phyloP scores from a whole-genome alignment of 2,113 vertebrate genomes.

The Peucedramus taeniatus region DNA sequence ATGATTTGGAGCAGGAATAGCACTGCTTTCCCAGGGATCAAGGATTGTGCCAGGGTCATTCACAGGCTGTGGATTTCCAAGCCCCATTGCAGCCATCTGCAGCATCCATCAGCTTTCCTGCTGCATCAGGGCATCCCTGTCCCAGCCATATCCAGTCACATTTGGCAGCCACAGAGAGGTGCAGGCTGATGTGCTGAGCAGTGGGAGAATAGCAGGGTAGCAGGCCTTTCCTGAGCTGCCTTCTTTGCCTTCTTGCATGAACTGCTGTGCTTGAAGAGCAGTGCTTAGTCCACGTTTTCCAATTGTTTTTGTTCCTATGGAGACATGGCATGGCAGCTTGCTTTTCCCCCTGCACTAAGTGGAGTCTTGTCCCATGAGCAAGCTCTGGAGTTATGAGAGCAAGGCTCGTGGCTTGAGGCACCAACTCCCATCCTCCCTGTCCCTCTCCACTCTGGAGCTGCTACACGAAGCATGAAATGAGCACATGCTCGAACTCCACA shows the following conservation, averaged over 20 bases:
- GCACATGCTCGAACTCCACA: background rate
- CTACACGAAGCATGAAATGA: background rate
- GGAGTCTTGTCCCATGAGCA: background rate
- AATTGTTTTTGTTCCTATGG: background rate
- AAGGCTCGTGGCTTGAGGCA: background rate
- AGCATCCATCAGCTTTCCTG: background rate
- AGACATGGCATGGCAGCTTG: background rate
- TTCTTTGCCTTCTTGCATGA: background rate
- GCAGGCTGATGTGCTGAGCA: background rate
- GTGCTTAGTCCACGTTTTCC: background rate
- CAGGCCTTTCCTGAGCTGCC: background rate
- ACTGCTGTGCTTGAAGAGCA: background rate
- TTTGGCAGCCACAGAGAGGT: background rate
- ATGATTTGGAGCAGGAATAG: background rate
- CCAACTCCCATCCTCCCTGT: background rate
- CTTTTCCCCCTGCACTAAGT: background rate
- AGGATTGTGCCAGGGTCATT: background rate
- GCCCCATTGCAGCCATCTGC: background rate
- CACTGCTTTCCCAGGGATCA: background rate
- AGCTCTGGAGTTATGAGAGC: background rate
- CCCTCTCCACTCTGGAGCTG: background rate
- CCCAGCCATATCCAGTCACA: background rate
- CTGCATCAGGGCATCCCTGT: background rate
- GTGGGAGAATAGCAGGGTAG: background rate
- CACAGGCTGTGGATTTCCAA: background rate